phyloP scores from a whole-genome alignment of 2,113 vertebrate species.

The Lipophrys pholis region DNA sequence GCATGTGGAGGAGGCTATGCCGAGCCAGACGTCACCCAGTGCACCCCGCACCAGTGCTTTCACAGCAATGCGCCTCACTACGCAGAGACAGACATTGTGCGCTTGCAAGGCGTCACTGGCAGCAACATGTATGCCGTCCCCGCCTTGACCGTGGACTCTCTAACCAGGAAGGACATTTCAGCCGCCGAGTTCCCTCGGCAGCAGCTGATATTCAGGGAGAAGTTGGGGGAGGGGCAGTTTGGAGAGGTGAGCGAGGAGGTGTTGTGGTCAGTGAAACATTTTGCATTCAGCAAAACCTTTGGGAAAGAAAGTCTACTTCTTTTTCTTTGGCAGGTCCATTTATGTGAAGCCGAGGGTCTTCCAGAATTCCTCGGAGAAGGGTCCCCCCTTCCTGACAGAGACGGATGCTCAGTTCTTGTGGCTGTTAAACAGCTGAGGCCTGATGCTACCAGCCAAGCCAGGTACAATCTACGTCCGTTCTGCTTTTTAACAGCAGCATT shows the following conservation, averaged over 20 bases:
- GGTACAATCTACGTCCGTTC: constrained; percentile 56
- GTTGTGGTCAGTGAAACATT: not conserved
- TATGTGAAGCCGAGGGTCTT: constrained; percentile 86
- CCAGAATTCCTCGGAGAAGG: constrained; percentile 84
- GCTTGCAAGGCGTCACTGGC: constrained; percentile 88
- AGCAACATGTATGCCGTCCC: constrained; percentile 90
- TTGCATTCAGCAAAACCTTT: no score
- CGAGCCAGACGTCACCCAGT: constrained; percentile 87
- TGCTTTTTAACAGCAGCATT: no score
- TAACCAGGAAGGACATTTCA: constrained; percentile 88
- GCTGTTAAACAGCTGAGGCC: constrained; percentile 88
- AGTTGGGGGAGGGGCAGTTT: constrained; percentile 89
- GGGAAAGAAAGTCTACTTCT: not conserved
- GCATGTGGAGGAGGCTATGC: constrained; percentile 87
- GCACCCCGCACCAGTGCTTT: constrained; percentile 88
- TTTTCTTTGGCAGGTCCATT: constrained; percentile 81
- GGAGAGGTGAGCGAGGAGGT: constrained; percentile 81
- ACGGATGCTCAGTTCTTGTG: constrained; percentile 80
- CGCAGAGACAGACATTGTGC: constrained; percentile 88
- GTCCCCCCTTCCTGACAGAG: constrained; percentile 72
- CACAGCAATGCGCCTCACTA: constrained; percentile 87
- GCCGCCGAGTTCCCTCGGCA: constrained; percentile 87
- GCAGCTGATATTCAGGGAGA: constrained; percentile 85
- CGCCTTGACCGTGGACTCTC: constrained; percentile 87
- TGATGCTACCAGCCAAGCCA: constrained; percentile 87